phyloP scores from a whole-genome alignment of 2,113 vertebrate species.

The Cranoglanis bouderius region DNA sequence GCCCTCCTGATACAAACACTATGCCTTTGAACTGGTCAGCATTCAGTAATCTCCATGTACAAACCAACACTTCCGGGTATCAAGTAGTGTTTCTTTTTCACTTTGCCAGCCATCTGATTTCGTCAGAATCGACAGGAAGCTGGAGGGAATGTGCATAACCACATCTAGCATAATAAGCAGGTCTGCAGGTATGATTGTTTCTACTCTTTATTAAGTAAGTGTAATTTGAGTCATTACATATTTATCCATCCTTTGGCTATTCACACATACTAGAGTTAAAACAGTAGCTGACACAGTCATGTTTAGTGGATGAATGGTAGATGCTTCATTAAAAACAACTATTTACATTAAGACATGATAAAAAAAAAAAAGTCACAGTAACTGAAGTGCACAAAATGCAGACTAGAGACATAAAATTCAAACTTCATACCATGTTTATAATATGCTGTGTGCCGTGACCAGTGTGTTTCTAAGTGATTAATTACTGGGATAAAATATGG shows the following conservation, averaged over 20 bases:
- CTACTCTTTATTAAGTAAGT: slow-evolving; percentile 57
- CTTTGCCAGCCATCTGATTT: slow-evolving; percentile 45
- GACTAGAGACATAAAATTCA: slow-evolving; percentile 75
- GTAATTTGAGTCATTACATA: slow-evolving; percentile 61
- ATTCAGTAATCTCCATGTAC: slow-evolving; percentile 53
- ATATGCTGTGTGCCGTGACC: slow-evolving; percentile 73
- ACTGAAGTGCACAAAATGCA: slow-evolving; percentile 81
- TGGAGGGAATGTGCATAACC: slow-evolving; percentile 53
- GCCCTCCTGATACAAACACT: slow-evolving; percentile 55
- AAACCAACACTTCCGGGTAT: slow-evolving; percentile 48
- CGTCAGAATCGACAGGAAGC: slow-evolving; percentile 45
- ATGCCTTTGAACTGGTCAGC: slow-evolving; percentile 51
- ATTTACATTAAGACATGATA: slow-evolving; percentile 79
- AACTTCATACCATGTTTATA: slow-evolving; percentile 76
- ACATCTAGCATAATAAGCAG: slow-evolving; percentile 52
- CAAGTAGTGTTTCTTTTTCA: slow-evolving; percentile 51
- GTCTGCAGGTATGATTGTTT: slow-evolving; percentile 52
- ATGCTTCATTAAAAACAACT: slow-evolving; percentile 75
- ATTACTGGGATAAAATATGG: slow-evolving; percentile 74
- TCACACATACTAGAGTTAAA: slow-evolving; percentile 75
- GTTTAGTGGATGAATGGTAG: slow-evolving; percentile 73
- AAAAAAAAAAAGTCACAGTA: slow-evolving; percentile 74
- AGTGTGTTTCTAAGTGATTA: slow-evolving; percentile 76
- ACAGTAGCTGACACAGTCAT: slow-evolving; percentile 82
- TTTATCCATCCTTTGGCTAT: slow-evolving; percentile 68